These are phyloP conservation scores for Sebastolobus alascanus DNA, from an alignment of 2,797 vertebrate genomes.

Conservation along the genomic window DNA sequence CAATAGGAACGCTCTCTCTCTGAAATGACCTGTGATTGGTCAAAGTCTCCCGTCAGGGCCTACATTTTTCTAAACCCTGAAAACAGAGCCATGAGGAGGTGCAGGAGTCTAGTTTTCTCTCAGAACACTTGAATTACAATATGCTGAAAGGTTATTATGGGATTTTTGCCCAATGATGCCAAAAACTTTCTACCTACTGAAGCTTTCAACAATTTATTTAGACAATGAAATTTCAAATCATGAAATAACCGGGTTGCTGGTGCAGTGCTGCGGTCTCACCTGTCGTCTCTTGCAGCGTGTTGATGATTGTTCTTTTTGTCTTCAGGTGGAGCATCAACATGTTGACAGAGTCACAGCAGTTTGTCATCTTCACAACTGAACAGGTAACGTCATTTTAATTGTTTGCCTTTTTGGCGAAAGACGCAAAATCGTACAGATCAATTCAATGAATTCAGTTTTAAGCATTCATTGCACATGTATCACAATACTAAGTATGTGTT, in stretches of 20 bases:
- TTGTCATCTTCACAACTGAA: conserved; percentile 91
- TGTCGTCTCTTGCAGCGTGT: not conserved
- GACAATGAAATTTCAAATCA: not conserved
- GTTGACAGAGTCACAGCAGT: conserved; percentile 81
- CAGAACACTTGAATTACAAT: too few relatives aligned
- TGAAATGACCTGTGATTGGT: too few relatives aligned
- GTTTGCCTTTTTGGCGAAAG: not conserved
- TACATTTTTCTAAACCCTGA: too few relatives aligned
- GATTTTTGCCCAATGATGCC: too few relatives aligned
- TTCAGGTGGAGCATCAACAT: conserved; percentile 91
- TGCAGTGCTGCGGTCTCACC: not conserved
- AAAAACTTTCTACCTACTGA: too few relatives aligned
- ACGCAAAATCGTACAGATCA: not conserved
- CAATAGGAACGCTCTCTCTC: too few relatives aligned
- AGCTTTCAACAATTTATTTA: not conserved
- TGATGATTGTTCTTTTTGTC: conserved; percentile 10
- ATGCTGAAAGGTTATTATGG: too few relatives aligned
- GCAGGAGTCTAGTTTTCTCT: too few relatives aligned
- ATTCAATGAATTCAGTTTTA: not conserved
- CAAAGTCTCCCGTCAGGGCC: too few relatives aligned
- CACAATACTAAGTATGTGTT: not conserved
- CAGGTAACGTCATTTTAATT: conserved; percentile 81
- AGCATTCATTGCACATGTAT: not conserved
- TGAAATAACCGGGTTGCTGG: not conserved
- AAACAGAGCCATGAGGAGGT: too few relatives aligned